Evolutionary conservation across 2,888 invertebrate genomes (phyloP).

Genomic region (Chrysotoxum bicinctum): DNA sequence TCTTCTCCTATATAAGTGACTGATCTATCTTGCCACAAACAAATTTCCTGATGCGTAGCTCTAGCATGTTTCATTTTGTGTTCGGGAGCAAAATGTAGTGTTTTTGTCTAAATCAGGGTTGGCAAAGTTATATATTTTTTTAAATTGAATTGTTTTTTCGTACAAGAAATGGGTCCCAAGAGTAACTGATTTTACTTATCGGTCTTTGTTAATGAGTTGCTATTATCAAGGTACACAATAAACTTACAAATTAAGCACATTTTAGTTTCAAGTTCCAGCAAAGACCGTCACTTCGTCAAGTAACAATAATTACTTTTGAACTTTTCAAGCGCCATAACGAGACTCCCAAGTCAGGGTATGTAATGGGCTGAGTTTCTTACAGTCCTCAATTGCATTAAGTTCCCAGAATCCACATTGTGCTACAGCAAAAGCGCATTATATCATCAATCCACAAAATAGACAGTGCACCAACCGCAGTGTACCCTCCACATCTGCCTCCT

Average conservation of each 20-base stretch:
- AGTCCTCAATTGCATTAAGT: background rate
- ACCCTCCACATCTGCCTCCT: background rate
- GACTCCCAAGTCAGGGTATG: slow-evolving; percentile 44
- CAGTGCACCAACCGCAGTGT: slow-evolving; percentile 14
- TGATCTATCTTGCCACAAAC: no score
- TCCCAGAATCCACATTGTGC: background rate
- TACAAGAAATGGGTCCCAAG: background rate
- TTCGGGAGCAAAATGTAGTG: no score
- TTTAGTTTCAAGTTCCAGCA: background rate
- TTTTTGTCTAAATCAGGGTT: no score
- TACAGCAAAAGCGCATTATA: slow-evolving; percentile 29
- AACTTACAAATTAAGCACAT: background rate
- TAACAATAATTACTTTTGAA: slow-evolving; percentile 67
- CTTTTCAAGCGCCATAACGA: slow-evolving; percentile 57
- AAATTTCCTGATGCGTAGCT: no score
- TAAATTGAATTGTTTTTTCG: background rate
- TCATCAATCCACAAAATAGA: slow-evolving; percentile 53
- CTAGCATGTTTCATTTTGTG: no score
- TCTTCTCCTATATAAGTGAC: no score
- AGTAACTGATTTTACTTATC: background rate
- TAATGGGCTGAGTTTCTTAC: slow-evolving; percentile 19
- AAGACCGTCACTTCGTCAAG: slow-evolving; percentile 3
- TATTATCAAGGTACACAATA: background rate
- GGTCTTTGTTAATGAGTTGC: background rate
- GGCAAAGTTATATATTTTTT: no score